Conservation (phyloP, 2,888 invertebrate species). For the Lasiommata megera region DNA sequence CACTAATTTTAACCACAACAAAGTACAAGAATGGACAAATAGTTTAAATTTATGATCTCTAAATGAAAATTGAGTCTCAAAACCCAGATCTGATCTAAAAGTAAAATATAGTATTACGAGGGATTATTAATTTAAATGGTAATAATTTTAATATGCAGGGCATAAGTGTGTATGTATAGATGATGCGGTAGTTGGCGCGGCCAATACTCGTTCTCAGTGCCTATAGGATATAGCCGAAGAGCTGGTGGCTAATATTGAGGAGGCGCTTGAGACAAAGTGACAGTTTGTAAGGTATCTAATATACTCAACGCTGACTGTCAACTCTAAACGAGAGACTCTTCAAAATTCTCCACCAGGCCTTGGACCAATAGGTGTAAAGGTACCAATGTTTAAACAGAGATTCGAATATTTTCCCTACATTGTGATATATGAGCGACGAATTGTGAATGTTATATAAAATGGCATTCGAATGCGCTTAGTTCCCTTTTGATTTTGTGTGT, state of each 20-base stretch:
- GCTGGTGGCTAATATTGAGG: not conserved
- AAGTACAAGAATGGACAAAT: not conserved
- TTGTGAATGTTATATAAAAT: conserved; percentile 24
- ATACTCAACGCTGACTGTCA: not conserved
- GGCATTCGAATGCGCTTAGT: conserved; percentile 6
- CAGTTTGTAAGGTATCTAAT: not conserved
- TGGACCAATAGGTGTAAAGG: conserved; percentile 22
- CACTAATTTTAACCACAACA: not conserved
- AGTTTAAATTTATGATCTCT: conserved; percentile 26
- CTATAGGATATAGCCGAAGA: conserved; percentile 22
- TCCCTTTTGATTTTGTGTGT: not conserved
- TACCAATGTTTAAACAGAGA: conserved; percentile 27
- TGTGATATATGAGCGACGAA: conserved; percentile 34
- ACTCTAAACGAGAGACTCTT: not conserved
- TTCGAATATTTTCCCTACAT: conserved; percentile 31
- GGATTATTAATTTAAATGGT: conserved; percentile 17
- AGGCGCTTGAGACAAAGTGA: not conserved
- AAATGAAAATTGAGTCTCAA: conserved; percentile 12
- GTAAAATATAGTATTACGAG: conserved; percentile 13
- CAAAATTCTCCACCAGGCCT: not conserved
- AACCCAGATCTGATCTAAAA: conserved; percentile 24
- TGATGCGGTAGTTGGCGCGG: conserved; percentile 14
- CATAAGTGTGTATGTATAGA: conserved; percentile 23
- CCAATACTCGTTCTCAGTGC: conserved; percentile 24
- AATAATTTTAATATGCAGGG: conserved; percentile 32